Base-by-base conservation (phyloP, 2,888 invertebrate species). In the Drosophila antonietae region DNA sequence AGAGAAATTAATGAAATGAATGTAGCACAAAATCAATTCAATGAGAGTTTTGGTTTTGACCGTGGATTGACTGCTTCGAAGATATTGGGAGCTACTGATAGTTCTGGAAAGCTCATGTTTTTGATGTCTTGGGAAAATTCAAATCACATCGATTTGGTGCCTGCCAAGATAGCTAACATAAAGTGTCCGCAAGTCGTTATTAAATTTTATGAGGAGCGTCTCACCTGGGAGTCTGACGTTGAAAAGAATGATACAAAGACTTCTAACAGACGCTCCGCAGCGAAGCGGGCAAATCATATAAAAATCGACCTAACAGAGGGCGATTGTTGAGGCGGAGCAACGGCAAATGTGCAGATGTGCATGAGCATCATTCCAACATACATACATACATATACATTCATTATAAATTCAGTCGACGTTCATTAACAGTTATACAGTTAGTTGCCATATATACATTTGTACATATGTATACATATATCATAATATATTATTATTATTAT, bases 41-140 rank as follows among this genome's bases (percentile, higher is more conserved):
- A 44, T 2, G 37, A 3, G 4, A 37, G 1, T 81, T 89, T n/a
- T 18, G 97, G 97, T 0, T 97, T 97, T 91, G 97, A 97, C 79
- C 93, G 96, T 65, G 96, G 96, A 0, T 91, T 97, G 23, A 96
- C 96, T 81, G 97, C 97, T 2, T 97, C 97, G 77, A 96, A 96
- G 92, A 97, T 98, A 73, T 78, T 93, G 20, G 97, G 98, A 61
- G 98, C 98, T 2, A 98, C 98, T 37, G 98, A 98, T 92, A 97
- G 97, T 73, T 96, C 96, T 79, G 98, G 98, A 0, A 96, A 97
- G 91, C 93, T 98, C 3, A 97, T 97, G 97, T 98, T 98, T 93
- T 94, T 98, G 5, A 97, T 98, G 96, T 97, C 97, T 91, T 98
- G 96, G 96, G 96, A 97, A 91, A 97, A 97, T 82, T 96, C 96